Evolutionary conservation across 1,140 invertebrate species (phyloP).

Genomic region (Drosophila asahinai): DNA sequence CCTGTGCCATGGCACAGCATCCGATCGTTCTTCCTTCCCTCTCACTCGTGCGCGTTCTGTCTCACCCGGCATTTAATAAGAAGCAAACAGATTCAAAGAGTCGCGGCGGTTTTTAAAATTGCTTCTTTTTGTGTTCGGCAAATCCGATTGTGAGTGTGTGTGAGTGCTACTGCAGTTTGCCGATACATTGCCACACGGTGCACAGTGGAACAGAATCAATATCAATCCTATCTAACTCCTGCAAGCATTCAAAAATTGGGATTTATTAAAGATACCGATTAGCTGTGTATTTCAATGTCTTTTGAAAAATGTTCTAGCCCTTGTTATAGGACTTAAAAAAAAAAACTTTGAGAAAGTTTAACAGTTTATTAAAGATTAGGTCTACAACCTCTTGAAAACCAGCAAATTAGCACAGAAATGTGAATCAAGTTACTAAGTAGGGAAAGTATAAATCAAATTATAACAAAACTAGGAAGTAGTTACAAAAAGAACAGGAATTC

Average conservation of each 20-base stretch:
- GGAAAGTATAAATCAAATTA: not conserved
- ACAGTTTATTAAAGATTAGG: too few relatives aligned
- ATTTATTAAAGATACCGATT: too few relatives aligned
- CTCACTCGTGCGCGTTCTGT: slow-evolving; percentile 8
- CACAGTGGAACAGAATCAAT: not conserved
- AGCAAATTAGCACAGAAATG: not conserved
- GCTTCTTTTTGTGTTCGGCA: slow-evolving; percentile 34
- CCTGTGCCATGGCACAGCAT: slow-evolving; percentile 4
- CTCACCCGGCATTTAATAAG: slow-evolving; percentile 45
- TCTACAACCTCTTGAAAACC: not conserved
- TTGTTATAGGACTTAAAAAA: too few relatives aligned
- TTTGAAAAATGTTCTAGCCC: too few relatives aligned
- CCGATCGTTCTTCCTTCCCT: slow-evolving; percentile 30
- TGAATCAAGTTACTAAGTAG: not conserved
- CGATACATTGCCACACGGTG: slow-evolving; percentile 20
- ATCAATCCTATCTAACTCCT: too few relatives aligned
- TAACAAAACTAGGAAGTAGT: not conserved
- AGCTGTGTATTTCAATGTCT: too few relatives aligned
- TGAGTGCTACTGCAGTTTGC: not conserved
- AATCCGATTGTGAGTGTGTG: slow-evolving; percentile 17
- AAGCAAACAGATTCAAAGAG: slow-evolving; percentile 40
- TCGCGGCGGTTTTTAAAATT: slow-evolving; percentile 34
- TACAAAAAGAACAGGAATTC: not conserved
- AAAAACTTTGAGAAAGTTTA: too few relatives aligned
- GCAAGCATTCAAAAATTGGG: too few relatives aligned